Conservation (phyloP, 2,113 vertebrate species). For the Amia ocellicauda region DNA sequence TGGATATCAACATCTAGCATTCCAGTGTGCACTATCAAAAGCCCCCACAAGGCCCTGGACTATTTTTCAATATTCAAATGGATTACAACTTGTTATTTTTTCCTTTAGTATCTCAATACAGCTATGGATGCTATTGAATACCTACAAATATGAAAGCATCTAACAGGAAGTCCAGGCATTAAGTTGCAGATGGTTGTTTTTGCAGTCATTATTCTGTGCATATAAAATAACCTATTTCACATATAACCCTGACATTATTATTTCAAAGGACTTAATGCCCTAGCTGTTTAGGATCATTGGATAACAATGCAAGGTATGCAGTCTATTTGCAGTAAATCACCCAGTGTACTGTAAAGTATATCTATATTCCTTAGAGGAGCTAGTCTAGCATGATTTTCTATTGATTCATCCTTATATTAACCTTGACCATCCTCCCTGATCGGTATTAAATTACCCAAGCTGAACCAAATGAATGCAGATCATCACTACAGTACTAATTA, state of each 20-base stretch:
- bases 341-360: background rate
- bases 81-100: too few relatives aligned
- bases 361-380: background rate
- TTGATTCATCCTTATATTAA: constrained; percentile 13
- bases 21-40: too few relatives aligned
- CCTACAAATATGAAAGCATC: too few relatives aligned
- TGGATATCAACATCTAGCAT: too few relatives aligned
- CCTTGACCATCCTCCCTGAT: constrained; percentile 12
- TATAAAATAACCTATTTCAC: too few relatives aligned
- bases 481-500: background rate
- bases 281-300: background rate
- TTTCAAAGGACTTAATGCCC: background rate
- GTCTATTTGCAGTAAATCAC: background rate
- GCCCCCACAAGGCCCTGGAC: too few relatives aligned
- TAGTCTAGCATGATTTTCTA: background rate
- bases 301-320: background rate
- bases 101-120: too few relatives aligned
- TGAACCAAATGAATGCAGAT: constrained; percentile 5
- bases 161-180: constrained; percentile 34
- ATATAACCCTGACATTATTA: too few relatives aligned
- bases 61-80: too few relatives aligned
- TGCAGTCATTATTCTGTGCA: too few relatives aligned
- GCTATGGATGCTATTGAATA: too few relatives aligned
- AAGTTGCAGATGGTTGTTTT: too few relatives aligned
- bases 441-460: constrained; percentile 1